phyloP scores from a whole-genome alignment of 2,113 vertebrate species.

The Cromileptes altivelis region DNA sequence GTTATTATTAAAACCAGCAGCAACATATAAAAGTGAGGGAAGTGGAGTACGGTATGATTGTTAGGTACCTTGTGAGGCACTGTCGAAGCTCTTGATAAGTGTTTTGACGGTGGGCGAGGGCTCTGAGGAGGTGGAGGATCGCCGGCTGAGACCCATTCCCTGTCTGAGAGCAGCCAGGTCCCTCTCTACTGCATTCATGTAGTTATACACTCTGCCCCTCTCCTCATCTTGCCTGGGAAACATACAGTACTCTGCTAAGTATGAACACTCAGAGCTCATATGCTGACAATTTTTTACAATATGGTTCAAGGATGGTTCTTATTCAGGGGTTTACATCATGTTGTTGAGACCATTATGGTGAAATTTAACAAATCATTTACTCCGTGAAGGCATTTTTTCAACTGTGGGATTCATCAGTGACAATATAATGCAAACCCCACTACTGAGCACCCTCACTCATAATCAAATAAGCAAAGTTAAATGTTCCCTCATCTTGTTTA shows the following conservation, averaged over 20 bases:
- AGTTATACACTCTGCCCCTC: slow-evolving; percentile 95
- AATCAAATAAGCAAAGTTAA: slow-evolving; percentile 17
- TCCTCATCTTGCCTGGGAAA: slow-evolving; percentile 93
- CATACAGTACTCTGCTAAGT: neutral
- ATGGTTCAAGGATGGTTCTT: neutral
- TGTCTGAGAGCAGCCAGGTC: slow-evolving; percentile 94
- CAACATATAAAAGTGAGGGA: neutral
- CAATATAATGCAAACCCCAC: neutral
- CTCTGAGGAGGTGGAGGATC: slow-evolving; percentile 95
- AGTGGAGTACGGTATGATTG: neutral
- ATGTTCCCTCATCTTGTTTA: slow-evolving; percentile 17
- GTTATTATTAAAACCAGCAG: neutral
- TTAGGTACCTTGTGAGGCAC: slow-evolving; percentile 91
- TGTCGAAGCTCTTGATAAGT: slow-evolving; percentile 97
- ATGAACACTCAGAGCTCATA: neutral
- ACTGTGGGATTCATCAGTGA: neutral
- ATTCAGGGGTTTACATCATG: neutral
- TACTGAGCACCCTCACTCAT: neutral
- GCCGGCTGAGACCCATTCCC: slow-evolving; percentile 94
- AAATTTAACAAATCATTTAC: neutral
- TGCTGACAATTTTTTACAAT: neutral
- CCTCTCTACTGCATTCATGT: slow-evolving; percentile 97
- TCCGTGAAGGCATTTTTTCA: neutral
- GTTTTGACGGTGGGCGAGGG: slow-evolving; percentile 97
- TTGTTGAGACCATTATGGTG: neutral